Percentiles rank a stretch among this genome's conserved stretches.
Evolutionary conservation across 1,140 invertebrate species (phyloP).

Genomic region (Drosophila subpulchrella): DNA sequence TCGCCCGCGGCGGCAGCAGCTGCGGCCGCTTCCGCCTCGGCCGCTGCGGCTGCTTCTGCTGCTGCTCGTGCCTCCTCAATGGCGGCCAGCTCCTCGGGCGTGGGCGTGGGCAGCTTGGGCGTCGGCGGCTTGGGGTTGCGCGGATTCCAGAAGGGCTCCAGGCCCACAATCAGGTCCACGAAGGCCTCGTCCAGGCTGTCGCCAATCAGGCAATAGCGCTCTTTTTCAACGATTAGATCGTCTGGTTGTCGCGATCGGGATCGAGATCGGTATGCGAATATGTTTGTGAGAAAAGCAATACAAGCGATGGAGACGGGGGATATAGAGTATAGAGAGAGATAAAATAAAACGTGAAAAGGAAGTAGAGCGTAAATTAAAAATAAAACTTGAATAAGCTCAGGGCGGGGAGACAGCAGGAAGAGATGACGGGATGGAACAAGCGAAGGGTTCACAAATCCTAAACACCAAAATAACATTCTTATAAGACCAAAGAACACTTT

Average conservation of each 20-base stretch:
- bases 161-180: constrained; percentile 93
- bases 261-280: constrained; percentile 29
- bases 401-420: constrained; percentile 9
- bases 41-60: constrained; percentile 72
- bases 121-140: constrained; percentile 83
- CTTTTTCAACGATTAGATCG: constrained; percentile 98
- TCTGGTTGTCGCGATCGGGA: constrained; percentile 87
- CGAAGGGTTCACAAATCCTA: constrained; percentile 18
- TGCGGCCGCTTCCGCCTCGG: constrained; percentile 66
- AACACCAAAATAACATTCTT: constrained; percentile 8
- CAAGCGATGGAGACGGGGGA: constrained; percentile 51
- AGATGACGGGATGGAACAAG: neutral
- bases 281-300: constrained; percentile 52
- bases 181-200: constrained; percentile 99
- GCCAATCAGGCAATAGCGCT: constrained; percentile 98
- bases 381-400: constrained; percentile 21
- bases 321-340: constrained; percentile 45
- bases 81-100: constrained; percentile 78
- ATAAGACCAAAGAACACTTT: neutral
- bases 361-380: constrained; percentile 57
- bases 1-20: constrained; percentile 61
- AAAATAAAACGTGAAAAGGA: constrained; percentile 50
- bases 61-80: constrained; percentile 72
- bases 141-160: constrained; percentile 85
- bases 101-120: constrained; percentile 79